Percentiles rank a stretch among this genome's conserved stretches.
phyloP scores from a whole-genome alignment of 2,113 vertebrate species.

The Tylochromis polylepis region DNA sequence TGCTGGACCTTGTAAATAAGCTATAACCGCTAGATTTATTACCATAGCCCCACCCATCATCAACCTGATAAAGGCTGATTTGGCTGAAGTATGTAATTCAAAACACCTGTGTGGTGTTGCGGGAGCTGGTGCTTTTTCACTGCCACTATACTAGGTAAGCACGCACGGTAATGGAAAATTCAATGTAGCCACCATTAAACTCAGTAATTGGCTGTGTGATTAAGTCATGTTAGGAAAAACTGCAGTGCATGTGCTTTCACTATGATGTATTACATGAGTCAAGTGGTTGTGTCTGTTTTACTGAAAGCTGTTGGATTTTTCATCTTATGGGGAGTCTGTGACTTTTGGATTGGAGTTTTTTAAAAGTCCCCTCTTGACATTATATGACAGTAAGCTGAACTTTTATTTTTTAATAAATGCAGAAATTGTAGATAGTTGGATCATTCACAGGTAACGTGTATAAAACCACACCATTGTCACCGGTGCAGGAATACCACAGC shows the following conservation, averaged over 20 bases:
- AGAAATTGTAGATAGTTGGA: not conserved
- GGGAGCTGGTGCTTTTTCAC: not conserved
- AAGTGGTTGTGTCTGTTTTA: not conserved
- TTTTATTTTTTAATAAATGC: not conserved
- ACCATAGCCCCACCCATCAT: not conserved
- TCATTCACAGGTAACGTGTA: not conserved
- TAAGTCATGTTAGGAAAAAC: constrained; percentile 32
- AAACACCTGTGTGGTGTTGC: not conserved
- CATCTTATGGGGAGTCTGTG: not conserved
- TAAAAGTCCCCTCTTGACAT: not conserved
- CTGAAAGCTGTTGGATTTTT: not conserved
- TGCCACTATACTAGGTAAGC: not conserved
- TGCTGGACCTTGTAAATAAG: not conserved
- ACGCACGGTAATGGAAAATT: constrained; percentile 20
- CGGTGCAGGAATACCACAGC: not conserved
- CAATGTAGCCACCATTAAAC: not conserved
- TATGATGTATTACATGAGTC: not conserved
- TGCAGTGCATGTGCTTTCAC: not conserved
- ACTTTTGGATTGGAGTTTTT: not conserved
- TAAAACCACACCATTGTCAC: not conserved
- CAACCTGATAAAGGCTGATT: not conserved
- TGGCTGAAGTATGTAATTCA: not conserved
- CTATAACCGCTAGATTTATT: not conserved
- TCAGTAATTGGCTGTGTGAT: constrained; percentile 20
- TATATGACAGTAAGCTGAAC: not conserved